phyloP scores from a whole-genome alignment of 2,888 invertebrate genomes.

The Caenorhabditis sp. region DNA sequence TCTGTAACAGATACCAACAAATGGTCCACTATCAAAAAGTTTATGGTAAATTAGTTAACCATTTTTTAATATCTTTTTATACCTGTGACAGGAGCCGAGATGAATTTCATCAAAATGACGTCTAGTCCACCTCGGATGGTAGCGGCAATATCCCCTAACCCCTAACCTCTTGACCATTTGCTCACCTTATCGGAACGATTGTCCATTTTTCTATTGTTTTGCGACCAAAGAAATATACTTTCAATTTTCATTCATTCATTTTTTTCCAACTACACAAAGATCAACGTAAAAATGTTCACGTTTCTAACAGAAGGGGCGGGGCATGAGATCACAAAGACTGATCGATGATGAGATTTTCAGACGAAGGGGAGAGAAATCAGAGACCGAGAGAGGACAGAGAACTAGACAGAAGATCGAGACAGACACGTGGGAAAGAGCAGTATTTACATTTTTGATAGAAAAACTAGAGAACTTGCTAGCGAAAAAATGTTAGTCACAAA shows the following conservation, averaged over 20 bases:
- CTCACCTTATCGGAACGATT: constrained; percentile 12
- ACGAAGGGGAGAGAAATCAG: not conserved
- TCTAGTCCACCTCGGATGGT: too few relatives aligned
- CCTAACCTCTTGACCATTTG: too few relatives aligned
- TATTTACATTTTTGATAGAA: constrained; percentile 15
- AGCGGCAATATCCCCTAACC: too few relatives aligned
- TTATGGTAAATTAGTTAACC: too few relatives aligned
- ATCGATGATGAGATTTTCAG: constrained; percentile 39
- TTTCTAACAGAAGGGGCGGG: not conserved
- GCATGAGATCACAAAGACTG: constrained; percentile 43
- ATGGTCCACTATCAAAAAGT: too few relatives aligned
- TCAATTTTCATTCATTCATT: constrained; percentile 2
- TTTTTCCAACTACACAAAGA: constrained; percentile 3
- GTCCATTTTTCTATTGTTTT: constrained; percentile 10
- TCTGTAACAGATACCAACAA: too few relatives aligned
- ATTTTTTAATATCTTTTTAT: too few relatives aligned
- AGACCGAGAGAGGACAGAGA: too few relatives aligned
- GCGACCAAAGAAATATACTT: not conserved
- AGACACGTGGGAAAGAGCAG: constrained; percentile 14
- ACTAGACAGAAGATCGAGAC: constrained; percentile 8
- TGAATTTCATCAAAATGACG: too few relatives aligned
- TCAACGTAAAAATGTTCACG: constrained; percentile 26
- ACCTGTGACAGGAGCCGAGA: too few relatives aligned
- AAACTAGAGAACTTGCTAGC: not conserved
- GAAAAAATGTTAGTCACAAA: constrained; percentile 39